Percentiles rank a stretch among this genome's conserved stretches.
Evolutionary conservation across 2,797 vertebrate genomes (phyloP).

Genomic region (Peromyscus melanophrys): DNA sequence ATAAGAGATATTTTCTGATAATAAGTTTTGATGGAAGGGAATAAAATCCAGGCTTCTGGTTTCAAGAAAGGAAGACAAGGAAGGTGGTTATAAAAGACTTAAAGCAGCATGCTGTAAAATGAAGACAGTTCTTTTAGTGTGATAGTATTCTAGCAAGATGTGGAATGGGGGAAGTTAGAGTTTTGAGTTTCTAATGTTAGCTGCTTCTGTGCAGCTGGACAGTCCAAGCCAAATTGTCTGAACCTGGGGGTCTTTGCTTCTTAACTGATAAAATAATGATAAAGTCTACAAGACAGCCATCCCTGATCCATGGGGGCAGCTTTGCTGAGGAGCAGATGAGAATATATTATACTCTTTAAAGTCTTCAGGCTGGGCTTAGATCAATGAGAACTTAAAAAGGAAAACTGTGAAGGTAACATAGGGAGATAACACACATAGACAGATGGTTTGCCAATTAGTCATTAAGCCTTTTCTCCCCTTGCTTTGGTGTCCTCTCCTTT

Average conservation of each 20-base stretch:
- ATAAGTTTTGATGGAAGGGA: constrained; percentile 57
- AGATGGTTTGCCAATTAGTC: constrained; percentile 83
- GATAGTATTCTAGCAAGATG: background rate
- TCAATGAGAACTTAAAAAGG: constrained; percentile 81
- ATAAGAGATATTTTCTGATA: constrained; percentile 65
- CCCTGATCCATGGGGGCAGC: background rate
- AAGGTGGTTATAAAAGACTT: constrained; percentile 33
- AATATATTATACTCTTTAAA: constrained; percentile 74
- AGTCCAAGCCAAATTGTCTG: background rate
- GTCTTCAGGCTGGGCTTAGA: constrained; percentile 70
- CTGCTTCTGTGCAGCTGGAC: background rate
- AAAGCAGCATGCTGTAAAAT: background rate
- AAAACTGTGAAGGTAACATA: constrained; percentile 74
- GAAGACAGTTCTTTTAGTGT: constrained; percentile 35
- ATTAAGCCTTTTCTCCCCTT: constrained; percentile 42
- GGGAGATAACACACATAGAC: constrained; percentile 78
- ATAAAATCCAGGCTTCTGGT: constrained; percentile 38
- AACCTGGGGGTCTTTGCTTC: background rate
- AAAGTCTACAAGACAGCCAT: background rate
- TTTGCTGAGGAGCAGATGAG: constrained; percentile 46
- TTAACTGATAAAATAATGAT: background rate
- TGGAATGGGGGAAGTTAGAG: background rate
- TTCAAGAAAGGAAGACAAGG: background rate
- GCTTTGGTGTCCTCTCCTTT: constrained; percentile 80
- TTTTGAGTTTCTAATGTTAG: background rate